Evolutionary conservation across 2,113 vertebrate genomes (phyloP).

Genomic region (Microcebus ravelobensis): DNA sequence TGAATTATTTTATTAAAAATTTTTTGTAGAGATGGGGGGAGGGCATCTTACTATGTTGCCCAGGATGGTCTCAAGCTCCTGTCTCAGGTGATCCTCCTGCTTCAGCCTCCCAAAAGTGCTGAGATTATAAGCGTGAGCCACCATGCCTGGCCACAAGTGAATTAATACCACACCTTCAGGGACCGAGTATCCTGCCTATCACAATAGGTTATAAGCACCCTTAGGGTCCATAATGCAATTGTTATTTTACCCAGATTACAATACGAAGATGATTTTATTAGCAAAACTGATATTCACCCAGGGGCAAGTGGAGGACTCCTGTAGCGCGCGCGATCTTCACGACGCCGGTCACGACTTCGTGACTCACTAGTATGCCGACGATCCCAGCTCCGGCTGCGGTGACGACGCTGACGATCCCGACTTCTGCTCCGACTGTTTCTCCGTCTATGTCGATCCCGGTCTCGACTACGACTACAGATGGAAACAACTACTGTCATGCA

Average conservation of each 20-base stretch:
- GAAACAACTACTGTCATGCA: neutral
- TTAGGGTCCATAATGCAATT: neutral
- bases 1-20: too few species aligned
- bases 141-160: neutral
- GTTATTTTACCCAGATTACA: neutral
- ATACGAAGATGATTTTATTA: neutral
- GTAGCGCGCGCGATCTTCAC: slow-evolving; percentile 66
- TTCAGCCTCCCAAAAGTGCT: neutral
- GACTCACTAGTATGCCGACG: slow-evolving; percentile 71
- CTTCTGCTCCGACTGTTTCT: slow-evolving; percentile 72
- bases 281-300: slow-evolving; percentile 69
- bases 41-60: neutral
- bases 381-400: slow-evolving; percentile 72
- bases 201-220: neutral
- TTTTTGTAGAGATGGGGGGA: too few species aligned
- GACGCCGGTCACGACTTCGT: slow-evolving; percentile 67
- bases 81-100: neutral
- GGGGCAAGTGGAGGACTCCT: slow-evolving; percentile 65
- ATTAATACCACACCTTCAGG: neutral
- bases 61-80: neutral
- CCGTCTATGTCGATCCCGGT: slow-evolving; percentile 64
- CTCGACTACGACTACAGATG: slow-evolving; percentile 46
- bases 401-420: slow-evolving; percentile 58
- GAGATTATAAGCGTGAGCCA: neutral
- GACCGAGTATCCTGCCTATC: neutral